Evolutionary conservation across 2,113 vertebrate species (phyloP), one percentile per base, ranked within the genome.

Genomic region (Chaenocephalus aceratus): DNA sequence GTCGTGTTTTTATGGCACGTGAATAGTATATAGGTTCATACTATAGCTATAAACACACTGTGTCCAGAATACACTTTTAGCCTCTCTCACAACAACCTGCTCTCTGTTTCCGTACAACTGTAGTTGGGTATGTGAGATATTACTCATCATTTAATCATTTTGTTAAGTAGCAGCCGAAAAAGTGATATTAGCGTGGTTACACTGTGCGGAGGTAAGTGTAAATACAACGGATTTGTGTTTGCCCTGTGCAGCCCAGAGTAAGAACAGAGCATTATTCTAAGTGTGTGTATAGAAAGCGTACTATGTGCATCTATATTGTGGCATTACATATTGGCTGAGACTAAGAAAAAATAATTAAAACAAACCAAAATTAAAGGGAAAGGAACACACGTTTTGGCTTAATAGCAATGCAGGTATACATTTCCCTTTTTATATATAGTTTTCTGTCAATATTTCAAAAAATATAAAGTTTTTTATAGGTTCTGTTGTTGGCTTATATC

Each of bases 391-490:
- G 84, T 89, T 95, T 95, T 95, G 93, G 93, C 94, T 93, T 95
- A 82, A 88, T 95, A 96, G 94, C 94, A 91, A 95, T 94, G 93
- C 92, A 95, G 91, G 91, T 94, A 94, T 94, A 94, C 75, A 79
- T 93, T 94, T 95, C 88, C 79, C 79, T 92, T 92, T 94, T 93
- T 91, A 87, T 93, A 93, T 93, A 91, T 91, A 91, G 41, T 72
- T 80, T 88, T 95, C 93, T 91, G 87, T 94, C 88, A 92, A 91
- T 94, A 95, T 94, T 93, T 96, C 93, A 95, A 95, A 91, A 96
- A 97, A 97, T 96, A 97, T 93, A 96, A 94, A 93, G 90, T 85
- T 94, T 94, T 95, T 96, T 84, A 94, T 96, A 93, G 89, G 94
- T 94, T 94, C 89, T 92, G 87, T 92, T 83, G 89, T 94, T 91